These are phyloP conservation scores for Callosobruchus maculatus DNA, from an alignment of 2,888 invertebrate species.

Conservation along the genomic window DNA sequence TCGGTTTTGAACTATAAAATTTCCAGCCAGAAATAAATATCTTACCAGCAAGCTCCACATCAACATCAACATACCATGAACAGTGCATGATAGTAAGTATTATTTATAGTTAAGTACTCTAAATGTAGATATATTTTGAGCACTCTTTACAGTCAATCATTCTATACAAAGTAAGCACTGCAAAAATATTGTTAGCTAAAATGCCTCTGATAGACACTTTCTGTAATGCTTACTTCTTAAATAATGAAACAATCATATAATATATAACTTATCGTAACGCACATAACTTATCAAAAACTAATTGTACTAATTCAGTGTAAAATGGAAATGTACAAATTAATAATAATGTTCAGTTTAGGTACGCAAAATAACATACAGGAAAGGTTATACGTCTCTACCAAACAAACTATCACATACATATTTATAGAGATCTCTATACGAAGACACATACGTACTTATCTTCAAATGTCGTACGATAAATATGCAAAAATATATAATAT, in stretches of 20 bases:
- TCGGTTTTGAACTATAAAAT: no score
- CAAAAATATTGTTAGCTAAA: constrained; percentile 12
- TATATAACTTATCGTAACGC: neutral
- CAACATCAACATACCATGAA: neutral
- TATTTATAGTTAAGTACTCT: constrained; percentile 8
- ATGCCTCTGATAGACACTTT: neutral
- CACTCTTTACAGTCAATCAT: constrained; percentile 32
- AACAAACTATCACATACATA: constrained; percentile 13
- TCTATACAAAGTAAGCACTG: constrained; percentile 19
- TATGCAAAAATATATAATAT: neutral
- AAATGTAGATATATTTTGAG: constrained; percentile 13
- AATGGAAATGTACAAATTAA: constrained; percentile 5
- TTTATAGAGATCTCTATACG: neutral
- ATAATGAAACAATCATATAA: neutral
- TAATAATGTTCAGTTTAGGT: neutral
- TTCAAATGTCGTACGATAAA: neutral
- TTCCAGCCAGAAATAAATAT: no score
- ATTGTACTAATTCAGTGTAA: constrained; percentile 27
- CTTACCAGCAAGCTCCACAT: no score
- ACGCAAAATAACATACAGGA: constrained; percentile 4
- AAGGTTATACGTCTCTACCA: constrained; percentile 14
- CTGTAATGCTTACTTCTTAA: neutral
- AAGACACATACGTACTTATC: neutral
- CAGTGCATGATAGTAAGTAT: neutral
- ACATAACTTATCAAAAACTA: constrained; percentile 13